These are phyloP conservation scores for Malachius bipustulatus DNA, from an alignment of 2,888 invertebrate genomes.

Conservation along the genomic window DNA sequence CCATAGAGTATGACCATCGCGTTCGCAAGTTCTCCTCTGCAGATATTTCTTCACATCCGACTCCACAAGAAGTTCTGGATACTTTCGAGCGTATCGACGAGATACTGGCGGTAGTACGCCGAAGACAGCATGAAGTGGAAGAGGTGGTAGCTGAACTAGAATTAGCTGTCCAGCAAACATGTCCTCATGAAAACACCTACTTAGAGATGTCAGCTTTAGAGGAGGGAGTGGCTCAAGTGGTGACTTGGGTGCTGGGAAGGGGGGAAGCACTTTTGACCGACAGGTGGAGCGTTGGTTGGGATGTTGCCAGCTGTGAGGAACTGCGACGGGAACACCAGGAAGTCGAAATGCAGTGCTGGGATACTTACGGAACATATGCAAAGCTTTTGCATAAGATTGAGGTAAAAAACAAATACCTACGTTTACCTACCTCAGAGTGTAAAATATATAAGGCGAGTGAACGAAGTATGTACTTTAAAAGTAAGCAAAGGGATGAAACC, in stretches of 20 bases:
- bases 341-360: constrained; percentile 63
- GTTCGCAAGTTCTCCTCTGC: constrained; percentile 34
- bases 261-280: constrained; percentile 63
- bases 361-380: constrained; percentile 68
- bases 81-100: constrained; percentile 47
- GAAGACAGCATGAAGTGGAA: constrained; percentile 47
- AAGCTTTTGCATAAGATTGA: constrained; percentile 64
- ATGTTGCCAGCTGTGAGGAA: constrained; percentile 59
- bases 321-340: constrained; percentile 61
- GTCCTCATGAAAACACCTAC: too few species aligned
- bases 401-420: too few species aligned
- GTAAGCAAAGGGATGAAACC: too few species aligned
- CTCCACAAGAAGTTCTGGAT: constrained; percentile 51
- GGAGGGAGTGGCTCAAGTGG: constrained; percentile 56
- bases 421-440: too few species aligned
- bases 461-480: too few species aligned
- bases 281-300: constrained; percentile 60
- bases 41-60: constrained; percentile 33
- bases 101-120: constrained; percentile 44
- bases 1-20: constrained; percentile 35
- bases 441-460: too few species aligned
- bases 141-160: constrained; percentile 49
- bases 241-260: constrained; percentile 65
- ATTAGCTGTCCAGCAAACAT: constrained; percentile 45
- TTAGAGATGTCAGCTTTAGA: constrained; percentile 49